Evolutionary conservation across 2,888 invertebrate genomes (phyloP).

Genomic region (Acanthacorydalis orientalis): DNA sequence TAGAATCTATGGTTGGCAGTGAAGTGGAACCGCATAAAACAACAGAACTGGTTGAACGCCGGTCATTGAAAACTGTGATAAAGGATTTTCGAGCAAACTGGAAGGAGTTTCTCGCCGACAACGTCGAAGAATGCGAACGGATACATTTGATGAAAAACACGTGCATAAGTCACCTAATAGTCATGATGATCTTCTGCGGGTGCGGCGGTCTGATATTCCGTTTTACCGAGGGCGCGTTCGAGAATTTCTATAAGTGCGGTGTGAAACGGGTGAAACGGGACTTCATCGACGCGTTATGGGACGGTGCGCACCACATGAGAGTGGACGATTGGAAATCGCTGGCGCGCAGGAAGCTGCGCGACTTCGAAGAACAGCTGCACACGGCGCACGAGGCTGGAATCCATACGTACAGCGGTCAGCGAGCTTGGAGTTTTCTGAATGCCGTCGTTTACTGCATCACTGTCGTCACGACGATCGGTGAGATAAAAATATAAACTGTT

Average conservation of each 20-base stretch:
- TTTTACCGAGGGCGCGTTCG: constrained; percentile 69
- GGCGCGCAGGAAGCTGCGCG: constrained; percentile 61
- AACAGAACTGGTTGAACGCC: constrained; percentile 13
- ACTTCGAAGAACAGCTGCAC: constrained; percentile 75
- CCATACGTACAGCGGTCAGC: constrained; percentile 66
- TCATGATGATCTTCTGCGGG: constrained; percentile 57
- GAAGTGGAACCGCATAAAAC: constrained; percentile 1
- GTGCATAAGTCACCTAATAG: constrained; percentile 49
- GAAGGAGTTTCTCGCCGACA: constrained; percentile 38
- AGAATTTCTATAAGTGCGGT: constrained; percentile 74
- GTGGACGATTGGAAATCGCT: constrained; percentile 84
- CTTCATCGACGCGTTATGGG: constrained; percentile 71
- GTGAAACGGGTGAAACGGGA: constrained; percentile 73
- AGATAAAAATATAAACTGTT: constrained; percentile 18
- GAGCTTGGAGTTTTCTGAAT: constrained; percentile 78
- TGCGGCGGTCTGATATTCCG: constrained; percentile 67
- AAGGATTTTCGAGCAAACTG: constrained; percentile 31
- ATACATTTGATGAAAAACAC: constrained; percentile 41
- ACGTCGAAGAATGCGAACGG: constrained; percentile 34
- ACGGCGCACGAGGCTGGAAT: constrained; percentile 71
- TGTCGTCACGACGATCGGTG: constrained; percentile 80
- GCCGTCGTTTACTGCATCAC: constrained; percentile 75
- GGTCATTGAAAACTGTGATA: constrained; percentile 1
- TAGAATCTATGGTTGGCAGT: constrained; percentile 12
- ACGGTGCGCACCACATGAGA: constrained; percentile 59